phyloP scores from a whole-genome alignment of 2,888 invertebrate species.

The Archips crataeganus region DNA sequence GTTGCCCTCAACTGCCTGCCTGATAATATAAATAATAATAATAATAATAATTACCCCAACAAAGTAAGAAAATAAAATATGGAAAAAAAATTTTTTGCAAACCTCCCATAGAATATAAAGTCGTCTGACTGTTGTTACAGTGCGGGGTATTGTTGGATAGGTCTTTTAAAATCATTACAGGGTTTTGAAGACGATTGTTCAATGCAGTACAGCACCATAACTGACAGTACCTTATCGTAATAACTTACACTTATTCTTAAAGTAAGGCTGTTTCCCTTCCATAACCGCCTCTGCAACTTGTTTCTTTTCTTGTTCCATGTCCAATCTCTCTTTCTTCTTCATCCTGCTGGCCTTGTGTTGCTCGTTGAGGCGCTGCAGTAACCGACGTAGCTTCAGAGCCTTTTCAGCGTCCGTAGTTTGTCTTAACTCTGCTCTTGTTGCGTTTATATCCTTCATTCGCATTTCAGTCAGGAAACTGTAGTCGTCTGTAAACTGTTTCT shows the following conservation, averaged over 20 bases:
- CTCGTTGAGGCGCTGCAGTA: slow-evolving; percentile 92
- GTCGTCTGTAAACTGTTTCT: slow-evolving; percentile 90
- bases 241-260: slow-evolving; percentile 80
- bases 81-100: too few species aligned
- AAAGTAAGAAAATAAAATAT: too few species aligned
- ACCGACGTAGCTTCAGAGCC: slow-evolving; percentile 87
- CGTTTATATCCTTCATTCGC: slow-evolving; percentile 88
- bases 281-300: slow-evolving; percentile 82
- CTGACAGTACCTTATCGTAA: background rate
- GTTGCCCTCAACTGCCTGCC: too few species aligned
- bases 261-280: slow-evolving; percentile 90
- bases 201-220: too few species aligned
- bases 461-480: slow-evolving; percentile 92
- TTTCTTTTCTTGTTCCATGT: slow-evolving; percentile 84
- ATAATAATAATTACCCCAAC: too few species aligned
- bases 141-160: too few species aligned
- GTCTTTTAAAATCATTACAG: too few species aligned
- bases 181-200: too few species aligned
- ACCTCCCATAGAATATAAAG: too few species aligned
- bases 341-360: slow-evolving; percentile 89
- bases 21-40: too few species aligned
- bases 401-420: slow-evolving; percentile 87
- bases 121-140: too few species aligned
- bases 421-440: slow-evolving; percentile 87
- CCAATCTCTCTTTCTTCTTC: slow-evolving; percentile 82